These are phyloP conservation scores for Strix aluco DNA, from an alignment of 2,113 vertebrate species.

Conservation along the genomic window DNA sequence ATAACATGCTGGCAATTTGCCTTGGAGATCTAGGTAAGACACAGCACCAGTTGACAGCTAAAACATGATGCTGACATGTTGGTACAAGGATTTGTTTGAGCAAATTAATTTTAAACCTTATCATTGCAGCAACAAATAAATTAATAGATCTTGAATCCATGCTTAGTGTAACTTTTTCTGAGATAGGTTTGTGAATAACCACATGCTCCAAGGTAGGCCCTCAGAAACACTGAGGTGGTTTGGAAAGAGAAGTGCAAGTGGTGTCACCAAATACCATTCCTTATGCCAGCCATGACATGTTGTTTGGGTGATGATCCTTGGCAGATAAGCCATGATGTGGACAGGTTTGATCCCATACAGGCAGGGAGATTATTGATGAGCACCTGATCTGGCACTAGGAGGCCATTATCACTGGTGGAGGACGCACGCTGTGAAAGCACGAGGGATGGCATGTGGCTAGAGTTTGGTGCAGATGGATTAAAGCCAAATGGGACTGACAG, in stretches of 20 bases:
- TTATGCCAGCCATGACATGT: not conserved
- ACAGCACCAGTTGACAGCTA: not conserved
- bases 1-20: not conserved
- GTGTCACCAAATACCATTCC: not conserved
- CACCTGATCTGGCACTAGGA: not conserved
- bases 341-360: not conserved
- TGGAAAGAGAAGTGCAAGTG: not conserved
- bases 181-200: not conserved
- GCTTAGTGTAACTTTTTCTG: not conserved
- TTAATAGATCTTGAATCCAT: not conserved
- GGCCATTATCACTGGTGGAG: not conserved
- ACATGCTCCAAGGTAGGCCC: not conserved
- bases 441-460: not conserved
- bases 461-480: not conserved
- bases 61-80: not conserved
- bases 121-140: not conserved
- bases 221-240: not conserved
- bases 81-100: not conserved
- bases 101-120: not conserved
- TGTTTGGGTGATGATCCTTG: not conserved
- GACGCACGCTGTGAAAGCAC: not conserved
- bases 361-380: not conserved
- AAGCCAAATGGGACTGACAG: not conserved
- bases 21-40: not conserved
- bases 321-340: not conserved